Conservation (phyloP, 2,888 invertebrate genomes). For the Theodoxus fluviatilis region DNA sequence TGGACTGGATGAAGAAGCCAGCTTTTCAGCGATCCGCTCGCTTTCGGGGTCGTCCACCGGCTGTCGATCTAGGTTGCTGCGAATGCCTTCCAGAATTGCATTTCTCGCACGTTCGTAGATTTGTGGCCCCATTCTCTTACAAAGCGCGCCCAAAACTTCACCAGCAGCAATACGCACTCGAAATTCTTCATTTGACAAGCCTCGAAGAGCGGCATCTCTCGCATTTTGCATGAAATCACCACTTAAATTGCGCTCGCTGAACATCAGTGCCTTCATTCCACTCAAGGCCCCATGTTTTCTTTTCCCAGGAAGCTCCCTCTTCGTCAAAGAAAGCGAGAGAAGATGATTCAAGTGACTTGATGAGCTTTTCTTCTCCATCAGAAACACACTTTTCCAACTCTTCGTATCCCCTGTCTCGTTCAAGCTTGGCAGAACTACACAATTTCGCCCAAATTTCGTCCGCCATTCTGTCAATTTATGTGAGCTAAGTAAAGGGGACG, state of each 20-base stretch:
- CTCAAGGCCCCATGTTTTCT: conserved; percentile 65
- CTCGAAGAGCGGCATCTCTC: conserved; percentile 56
- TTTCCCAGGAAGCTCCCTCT: conserved; percentile 63
- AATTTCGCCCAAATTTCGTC: conserved; percentile 43
- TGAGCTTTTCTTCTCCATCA: conserved; percentile 34
- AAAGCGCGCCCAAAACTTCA: conserved; percentile 66
- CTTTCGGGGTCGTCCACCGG: conserved; percentile 36
- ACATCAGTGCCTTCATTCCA: conserved; percentile 63
- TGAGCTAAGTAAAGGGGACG: too few relatives aligned
- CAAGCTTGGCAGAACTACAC: conserved; percentile 60
- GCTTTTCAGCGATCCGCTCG: conserved; percentile 52
- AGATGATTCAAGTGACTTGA: conserved; percentile 43
- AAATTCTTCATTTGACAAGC: conserved; percentile 62
- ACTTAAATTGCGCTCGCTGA: conserved; percentile 30
- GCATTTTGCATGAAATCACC: conserved; percentile 40
- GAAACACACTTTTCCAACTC: conserved; percentile 42
- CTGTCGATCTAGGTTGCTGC: conserved; percentile 65
- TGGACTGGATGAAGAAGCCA: too few relatives aligned
- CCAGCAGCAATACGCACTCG: conserved; percentile 67
- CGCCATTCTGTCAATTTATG: conserved; percentile 49
- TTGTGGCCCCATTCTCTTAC: conserved; percentile 60
- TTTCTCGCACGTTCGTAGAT: conserved; percentile 61
- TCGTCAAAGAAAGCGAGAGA: conserved; percentile 45
- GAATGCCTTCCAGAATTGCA: conserved; percentile 64
- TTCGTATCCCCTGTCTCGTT: conserved; percentile 59